A percentile compares a stretch with the other conserved stretches of the same genome.
phyloP scores from a whole-genome alignment of 2,113 vertebrate genomes.

The Sinocyclocheilus rhinocerous region DNA sequence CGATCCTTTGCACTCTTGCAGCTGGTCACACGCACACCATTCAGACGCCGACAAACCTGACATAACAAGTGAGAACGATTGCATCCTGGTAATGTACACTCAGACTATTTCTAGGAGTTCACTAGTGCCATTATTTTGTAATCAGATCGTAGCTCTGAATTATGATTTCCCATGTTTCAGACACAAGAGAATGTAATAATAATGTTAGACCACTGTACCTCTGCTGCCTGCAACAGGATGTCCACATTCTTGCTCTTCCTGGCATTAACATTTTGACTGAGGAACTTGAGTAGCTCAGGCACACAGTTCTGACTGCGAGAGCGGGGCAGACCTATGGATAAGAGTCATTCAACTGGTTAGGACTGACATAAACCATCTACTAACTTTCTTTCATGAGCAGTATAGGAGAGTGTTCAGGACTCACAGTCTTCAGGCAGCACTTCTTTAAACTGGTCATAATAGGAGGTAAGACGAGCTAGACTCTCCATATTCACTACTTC shows the following conservation, averaged over 20 bases:
- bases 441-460: conserved; percentile 98
- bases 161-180: neutral
- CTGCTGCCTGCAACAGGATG: conserved; percentile 97
- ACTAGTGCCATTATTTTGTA: neutral
- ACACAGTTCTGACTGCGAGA: conserved; percentile 90
- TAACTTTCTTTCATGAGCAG: neutral
- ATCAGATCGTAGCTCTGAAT: no score
- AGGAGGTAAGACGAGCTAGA: conserved; percentile 88
- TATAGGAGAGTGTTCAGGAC: conserved; percentile 64
- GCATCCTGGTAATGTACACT: neutral
- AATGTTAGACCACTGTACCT: conserved; percentile 77
- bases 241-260: conserved; percentile 98
- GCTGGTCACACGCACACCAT: conserved; percentile 95
- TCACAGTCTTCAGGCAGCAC: conserved; percentile 97
- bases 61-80: neutral
- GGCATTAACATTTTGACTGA: conserved; percentile 89
- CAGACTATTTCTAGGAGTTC: neutral
- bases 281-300: conserved; percentile 88
- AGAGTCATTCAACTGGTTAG: neutral
- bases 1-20: conserved; percentile 99
- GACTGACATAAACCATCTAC: neutral
- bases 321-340: conserved; percentile 86
- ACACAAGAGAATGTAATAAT: neutral
- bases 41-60: conserved; percentile 91
- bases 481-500: conserved; percentile 94